These are phyloP conservation scores for Blera fallax DNA, from an alignment of 2,888 invertebrate species.

Conservation along the genomic window DNA sequence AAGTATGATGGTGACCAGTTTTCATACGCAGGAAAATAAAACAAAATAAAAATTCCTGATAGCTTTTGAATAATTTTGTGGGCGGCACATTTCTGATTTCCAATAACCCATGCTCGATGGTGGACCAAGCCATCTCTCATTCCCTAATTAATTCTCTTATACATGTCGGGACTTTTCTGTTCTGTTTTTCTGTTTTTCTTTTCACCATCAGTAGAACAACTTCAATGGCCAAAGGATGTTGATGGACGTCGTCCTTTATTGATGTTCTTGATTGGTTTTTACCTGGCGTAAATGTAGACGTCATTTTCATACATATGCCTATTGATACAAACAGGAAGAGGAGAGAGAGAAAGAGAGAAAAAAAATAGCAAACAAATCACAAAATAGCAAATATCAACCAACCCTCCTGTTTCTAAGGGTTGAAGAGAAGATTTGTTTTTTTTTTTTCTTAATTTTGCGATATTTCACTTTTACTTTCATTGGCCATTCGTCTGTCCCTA, in stretches of 20 bases:
- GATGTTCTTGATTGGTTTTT: constrained; percentile 82
- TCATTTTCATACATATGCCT: constrained; percentile 49
- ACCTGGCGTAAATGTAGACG: constrained; percentile 74
- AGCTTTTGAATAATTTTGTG: constrained; percentile 69
- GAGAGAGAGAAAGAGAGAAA: not conserved
- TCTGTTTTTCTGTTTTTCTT: constrained; percentile 67
- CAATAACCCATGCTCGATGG: constrained; percentile 13
- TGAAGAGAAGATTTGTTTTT: constrained; percentile 30
- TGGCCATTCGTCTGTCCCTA: not conserved
- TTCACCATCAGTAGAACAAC: constrained; percentile 19
- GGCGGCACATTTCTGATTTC: constrained; percentile 51
- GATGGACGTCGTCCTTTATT: constrained; percentile 81
- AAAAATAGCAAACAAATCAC: constrained; percentile 55
- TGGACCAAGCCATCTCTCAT: not conserved
- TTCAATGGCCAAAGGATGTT: constrained; percentile 73
- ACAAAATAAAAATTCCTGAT: constrained; percentile 31
- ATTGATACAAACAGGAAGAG: not conserved
- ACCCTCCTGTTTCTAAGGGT: constrained; percentile 2
- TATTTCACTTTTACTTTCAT: constrained; percentile 69
- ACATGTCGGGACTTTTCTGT: constrained; percentile 25
- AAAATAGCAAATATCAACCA: constrained; percentile 65
- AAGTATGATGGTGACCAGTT: constrained; percentile 21
- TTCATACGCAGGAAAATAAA: constrained; percentile 26
- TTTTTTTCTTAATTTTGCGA: constrained; percentile 54
- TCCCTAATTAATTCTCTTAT: not conserved